These are phyloP conservation scores for Anoplophora glabripennis DNA, from an alignment of 1,140 invertebrate species.

Conservation along the genomic window DNA sequence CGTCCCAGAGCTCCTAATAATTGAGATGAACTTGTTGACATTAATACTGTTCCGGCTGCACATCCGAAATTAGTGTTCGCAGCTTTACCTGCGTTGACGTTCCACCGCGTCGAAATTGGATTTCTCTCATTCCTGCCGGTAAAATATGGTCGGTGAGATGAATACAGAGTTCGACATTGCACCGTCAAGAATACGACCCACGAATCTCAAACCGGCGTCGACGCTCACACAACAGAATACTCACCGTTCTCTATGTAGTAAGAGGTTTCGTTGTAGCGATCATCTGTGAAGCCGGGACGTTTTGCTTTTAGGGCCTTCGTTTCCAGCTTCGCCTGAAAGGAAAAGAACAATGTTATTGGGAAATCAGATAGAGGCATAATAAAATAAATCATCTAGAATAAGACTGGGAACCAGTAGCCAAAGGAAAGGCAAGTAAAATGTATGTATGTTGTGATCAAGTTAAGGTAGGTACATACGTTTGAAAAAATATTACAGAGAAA, in stretches of 20 bases:
- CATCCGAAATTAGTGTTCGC: slow-evolving; percentile 9
- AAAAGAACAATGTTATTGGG: slow-evolving; percentile 40
- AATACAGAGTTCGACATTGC: neutral
- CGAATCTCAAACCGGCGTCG: neutral
- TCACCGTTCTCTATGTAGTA: slow-evolving; percentile 97
- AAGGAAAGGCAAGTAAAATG: no score
- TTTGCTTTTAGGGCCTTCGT: slow-evolving; percentile 91
- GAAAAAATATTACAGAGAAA: no score
- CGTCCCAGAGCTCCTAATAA: no score
- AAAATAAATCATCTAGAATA: no score
- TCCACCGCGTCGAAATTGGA: slow-evolving; percentile 7
- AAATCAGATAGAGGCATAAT: no score
- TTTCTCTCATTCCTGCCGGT: slow-evolving; percentile 4
- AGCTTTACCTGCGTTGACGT: slow-evolving; percentile 1
- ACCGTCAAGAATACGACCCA: neutral
- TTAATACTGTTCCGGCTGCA: neutral
- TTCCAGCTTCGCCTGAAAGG: slow-evolving; percentile 87
- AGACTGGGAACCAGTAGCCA: no score
- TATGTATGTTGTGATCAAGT: no score
- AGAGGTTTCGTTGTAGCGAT: slow-evolving; percentile 89
- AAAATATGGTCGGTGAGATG: neutral
- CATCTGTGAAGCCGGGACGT: slow-evolving; percentile 87
- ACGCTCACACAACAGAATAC: slow-evolving; percentile 28
- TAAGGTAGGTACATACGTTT: no score
- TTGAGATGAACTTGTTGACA: slow-evolving; percentile 3